Conservation (phyloP, 2,888 invertebrate genomes). For the Glomeris marginata region DNA sequence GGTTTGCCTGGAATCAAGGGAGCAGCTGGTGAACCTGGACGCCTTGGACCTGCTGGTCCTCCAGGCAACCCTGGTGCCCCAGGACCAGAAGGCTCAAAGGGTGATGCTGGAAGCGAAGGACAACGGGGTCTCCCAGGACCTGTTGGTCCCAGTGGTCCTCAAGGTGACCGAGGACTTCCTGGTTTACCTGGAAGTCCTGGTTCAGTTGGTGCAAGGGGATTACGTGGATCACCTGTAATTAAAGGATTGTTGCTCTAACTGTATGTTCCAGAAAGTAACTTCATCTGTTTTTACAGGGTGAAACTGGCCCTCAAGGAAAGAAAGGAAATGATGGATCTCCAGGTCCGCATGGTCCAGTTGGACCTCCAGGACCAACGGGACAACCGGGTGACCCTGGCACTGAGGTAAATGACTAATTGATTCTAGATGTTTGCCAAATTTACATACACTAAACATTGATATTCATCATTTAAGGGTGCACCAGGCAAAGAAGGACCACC, state of each 20-base stretch:
- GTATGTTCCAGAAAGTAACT: background rate
- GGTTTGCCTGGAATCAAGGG: constrained; percentile 50
- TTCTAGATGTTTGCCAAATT: background rate
- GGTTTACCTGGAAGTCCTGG: constrained; percentile 47
- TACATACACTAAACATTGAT: background rate
- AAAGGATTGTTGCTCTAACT: constrained; percentile 1
- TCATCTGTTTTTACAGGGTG: constrained; percentile 37
- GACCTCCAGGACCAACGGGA: constrained; percentile 51
- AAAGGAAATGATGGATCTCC: constrained; percentile 55
- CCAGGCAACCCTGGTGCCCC: constrained; percentile 52
- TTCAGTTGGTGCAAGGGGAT: constrained; percentile 46
- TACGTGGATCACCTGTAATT: constrained; percentile 45
- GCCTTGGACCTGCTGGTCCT: constrained; percentile 39
- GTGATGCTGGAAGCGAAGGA: constrained; percentile 29
- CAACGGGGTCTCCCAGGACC: constrained; percentile 47
- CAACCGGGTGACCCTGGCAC: constrained; percentile 37
- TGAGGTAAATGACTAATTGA: constrained; percentile 11
- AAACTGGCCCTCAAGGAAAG: constrained; percentile 54
- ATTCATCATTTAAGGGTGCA: constrained; percentile 14
- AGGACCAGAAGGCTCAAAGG: constrained; percentile 58
- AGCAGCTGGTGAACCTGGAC: constrained; percentile 44
- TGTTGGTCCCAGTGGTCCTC: constrained; percentile 41
- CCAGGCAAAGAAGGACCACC: constrained; percentile 32
- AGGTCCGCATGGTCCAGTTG: constrained; percentile 48
- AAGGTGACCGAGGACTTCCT: constrained; percentile 50